Evolutionary conservation across 1,140 invertebrate species (phyloP).

Genomic region (Parasteatoda tepidariorum): DNA sequence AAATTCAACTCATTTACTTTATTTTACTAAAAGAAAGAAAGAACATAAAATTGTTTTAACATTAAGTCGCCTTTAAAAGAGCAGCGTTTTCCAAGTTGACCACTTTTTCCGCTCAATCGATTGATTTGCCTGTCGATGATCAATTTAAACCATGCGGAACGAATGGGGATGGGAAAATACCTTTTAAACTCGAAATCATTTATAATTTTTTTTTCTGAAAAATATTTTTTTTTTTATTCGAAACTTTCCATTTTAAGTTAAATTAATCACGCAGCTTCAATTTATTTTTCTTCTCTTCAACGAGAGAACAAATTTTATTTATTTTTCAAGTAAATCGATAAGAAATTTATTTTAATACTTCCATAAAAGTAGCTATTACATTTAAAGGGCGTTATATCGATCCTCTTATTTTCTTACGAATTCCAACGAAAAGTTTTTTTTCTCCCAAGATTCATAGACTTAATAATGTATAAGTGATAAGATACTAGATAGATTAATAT

Average conservation of each 20-base stretch:
- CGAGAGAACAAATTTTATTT: neutral
- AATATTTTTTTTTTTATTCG: neutral
- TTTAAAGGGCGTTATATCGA: constrained; percentile 48
- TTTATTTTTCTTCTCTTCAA: neutral
- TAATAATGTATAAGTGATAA: too few species aligned
- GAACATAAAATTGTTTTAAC: neutral
- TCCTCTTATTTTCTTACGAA: too few species aligned
- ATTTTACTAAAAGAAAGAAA: neutral
- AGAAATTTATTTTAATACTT: constrained; percentile 48
- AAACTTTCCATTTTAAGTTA: constrained; percentile 3
- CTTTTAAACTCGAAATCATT: constrained; percentile 35
- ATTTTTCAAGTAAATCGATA: constrained; percentile 5
- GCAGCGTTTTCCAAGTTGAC: constrained; percentile 25
- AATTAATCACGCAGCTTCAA: constrained; percentile 51
- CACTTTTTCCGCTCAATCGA: constrained; percentile 36
- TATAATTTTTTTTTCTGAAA: constrained; percentile 41
- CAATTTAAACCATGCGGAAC: constrained; percentile 4
- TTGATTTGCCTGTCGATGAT: neutral
- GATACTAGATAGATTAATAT: too few species aligned
- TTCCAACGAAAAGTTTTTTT: too few species aligned
- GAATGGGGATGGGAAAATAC: constrained; percentile 15
- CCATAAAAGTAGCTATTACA: constrained; percentile 49
- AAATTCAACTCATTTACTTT: too few species aligned
- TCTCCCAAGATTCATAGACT: too few species aligned
- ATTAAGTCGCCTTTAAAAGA: constrained; percentile 18